phyloP scores from a whole-genome alignment of 2,888 invertebrate genomes.

The Perdita meconis region DNA sequence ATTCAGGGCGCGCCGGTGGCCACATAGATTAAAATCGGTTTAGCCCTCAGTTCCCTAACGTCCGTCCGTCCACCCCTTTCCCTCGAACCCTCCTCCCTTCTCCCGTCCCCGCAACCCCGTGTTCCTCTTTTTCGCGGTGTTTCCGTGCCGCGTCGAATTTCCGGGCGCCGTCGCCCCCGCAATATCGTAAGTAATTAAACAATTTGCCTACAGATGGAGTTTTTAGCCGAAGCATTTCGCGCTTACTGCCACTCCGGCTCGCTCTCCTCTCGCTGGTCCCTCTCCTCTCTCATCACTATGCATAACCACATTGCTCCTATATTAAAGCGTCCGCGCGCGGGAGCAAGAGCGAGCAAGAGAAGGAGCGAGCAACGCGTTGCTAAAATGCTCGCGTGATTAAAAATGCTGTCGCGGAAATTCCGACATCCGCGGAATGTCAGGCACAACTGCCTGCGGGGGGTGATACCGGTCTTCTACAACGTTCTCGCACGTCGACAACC shows the following conservation, averaged over 20 bases:
- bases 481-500: constrained; percentile 72
- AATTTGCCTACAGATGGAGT: constrained; percentile 84
- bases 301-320: constrained; percentile 83
- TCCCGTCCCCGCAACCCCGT: not conserved
- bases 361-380: constrained; percentile 58
- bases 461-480: constrained; percentile 41
- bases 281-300: constrained; percentile 80
- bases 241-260: constrained; percentile 68
- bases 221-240: constrained; percentile 81
- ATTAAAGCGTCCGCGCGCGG: constrained; percentile 76
- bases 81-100: constrained; percentile 1
- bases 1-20: constrained; percentile 42
- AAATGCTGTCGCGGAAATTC: constrained; percentile 82
- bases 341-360: not conserved
- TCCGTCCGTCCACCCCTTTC: constrained; percentile 3
- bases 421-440: constrained; percentile 76
- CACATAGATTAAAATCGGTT: constrained; percentile 67
- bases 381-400: constrained; percentile 83
- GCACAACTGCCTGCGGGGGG: constrained; percentile 49
- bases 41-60: constrained; percentile 10
- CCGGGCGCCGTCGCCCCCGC: constrained; percentile 52
- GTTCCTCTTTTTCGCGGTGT: constrained; percentile 51
- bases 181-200: constrained; percentile 82
- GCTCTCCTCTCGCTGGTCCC: constrained; percentile 37
- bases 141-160: constrained; percentile 61